phyloP scores from a whole-genome alignment of 1,140 invertebrate species.

The Conopomorpha cramerella region DNA sequence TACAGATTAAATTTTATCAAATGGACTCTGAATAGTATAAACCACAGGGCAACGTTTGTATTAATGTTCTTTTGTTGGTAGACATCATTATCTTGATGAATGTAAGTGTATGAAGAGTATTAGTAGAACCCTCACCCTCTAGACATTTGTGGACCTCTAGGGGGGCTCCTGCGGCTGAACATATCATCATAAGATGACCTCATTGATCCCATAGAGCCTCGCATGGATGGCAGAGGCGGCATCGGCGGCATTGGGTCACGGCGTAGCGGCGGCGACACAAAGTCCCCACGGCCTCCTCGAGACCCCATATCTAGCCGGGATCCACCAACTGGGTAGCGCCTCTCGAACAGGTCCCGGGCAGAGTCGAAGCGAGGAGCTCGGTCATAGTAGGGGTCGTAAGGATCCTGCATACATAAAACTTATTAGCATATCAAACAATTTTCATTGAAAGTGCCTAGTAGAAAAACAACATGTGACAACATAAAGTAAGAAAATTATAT shows the following conservation, averaged over 20 bases:
- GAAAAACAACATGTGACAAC: too few relatives aligned
- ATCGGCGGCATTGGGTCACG: slow-evolving; percentile 69
- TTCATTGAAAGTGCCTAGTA: too few relatives aligned
- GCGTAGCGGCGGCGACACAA: slow-evolving; percentile 67
- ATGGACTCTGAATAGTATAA: too few relatives aligned
- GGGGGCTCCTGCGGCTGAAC: slow-evolving; percentile 80
- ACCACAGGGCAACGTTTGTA: too few relatives aligned
- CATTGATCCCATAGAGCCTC: slow-evolving; percentile 62
- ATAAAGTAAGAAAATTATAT: too few relatives aligned
- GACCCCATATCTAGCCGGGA: slow-evolving; percentile 64
- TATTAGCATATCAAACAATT: too few relatives aligned
- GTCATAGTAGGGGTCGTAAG: slow-evolving; percentile 81
- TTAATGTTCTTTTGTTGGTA: too few relatives aligned
- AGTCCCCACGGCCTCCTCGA: slow-evolving; percentile 67
- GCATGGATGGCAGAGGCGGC: slow-evolving; percentile 63
- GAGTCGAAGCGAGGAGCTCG: slow-evolving; percentile 75
- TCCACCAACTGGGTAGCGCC: slow-evolving; percentile 72
- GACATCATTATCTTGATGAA: too few relatives aligned
- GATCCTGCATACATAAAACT: slow-evolving; percentile 62
- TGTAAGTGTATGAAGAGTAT: too few relatives aligned
- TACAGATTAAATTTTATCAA: too few relatives aligned
- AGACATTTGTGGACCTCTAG: slow-evolving; percentile 59
- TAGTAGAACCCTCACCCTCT: slow-evolving; percentile 37
- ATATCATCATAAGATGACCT: slow-evolving; percentile 73
- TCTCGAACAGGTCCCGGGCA: slow-evolving; percentile 76